These are phyloP conservation scores for Unio delphinus DNA, from an alignment of 2,888 invertebrate species.

Conservation along the genomic window DNA sequence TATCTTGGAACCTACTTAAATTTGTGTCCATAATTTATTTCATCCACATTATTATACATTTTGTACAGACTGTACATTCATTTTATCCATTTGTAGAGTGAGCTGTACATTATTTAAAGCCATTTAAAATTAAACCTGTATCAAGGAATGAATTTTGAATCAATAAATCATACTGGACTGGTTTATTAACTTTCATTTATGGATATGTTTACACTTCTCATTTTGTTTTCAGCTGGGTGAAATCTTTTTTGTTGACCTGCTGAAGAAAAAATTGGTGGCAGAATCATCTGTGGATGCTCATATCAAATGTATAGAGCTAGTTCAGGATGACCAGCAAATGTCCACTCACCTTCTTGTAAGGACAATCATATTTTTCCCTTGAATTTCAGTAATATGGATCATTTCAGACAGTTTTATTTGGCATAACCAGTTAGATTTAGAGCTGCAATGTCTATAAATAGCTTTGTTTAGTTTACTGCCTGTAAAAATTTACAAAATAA, in stretches of 20 bases:
- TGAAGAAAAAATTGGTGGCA: constrained; percentile 80
- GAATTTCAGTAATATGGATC: not conserved
- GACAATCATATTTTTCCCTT: constrained; percentile 4
- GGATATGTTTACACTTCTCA: constrained; percentile 9
- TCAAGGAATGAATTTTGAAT: too few species aligned
- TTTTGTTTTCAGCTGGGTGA: constrained; percentile 73
- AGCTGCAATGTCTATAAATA: not conserved
- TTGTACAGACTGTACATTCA: too few species aligned
- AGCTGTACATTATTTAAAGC: too few species aligned
- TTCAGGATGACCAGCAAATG: constrained; percentile 79
- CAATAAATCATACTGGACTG: not conserved
- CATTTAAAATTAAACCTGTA: too few species aligned
- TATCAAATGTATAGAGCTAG: constrained; percentile 79
- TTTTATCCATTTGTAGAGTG: too few species aligned
- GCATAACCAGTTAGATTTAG: not conserved
- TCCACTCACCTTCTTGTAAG: constrained; percentile 66
- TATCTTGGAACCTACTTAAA: too few species aligned
- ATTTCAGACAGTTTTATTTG: not conserved
- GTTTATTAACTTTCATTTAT: not conserved
- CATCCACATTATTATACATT: too few species aligned
- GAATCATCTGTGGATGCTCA: constrained; percentile 79
- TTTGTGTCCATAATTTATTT: too few species aligned
- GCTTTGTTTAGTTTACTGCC: too few species aligned
- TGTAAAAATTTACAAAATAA: too few species aligned
- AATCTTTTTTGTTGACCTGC: constrained; percentile 81